These are phyloP conservation scores for Montipora foliosa DNA, from an alignment of 64 coral and sea anemone species.

Conservation along the genomic window DNA sequence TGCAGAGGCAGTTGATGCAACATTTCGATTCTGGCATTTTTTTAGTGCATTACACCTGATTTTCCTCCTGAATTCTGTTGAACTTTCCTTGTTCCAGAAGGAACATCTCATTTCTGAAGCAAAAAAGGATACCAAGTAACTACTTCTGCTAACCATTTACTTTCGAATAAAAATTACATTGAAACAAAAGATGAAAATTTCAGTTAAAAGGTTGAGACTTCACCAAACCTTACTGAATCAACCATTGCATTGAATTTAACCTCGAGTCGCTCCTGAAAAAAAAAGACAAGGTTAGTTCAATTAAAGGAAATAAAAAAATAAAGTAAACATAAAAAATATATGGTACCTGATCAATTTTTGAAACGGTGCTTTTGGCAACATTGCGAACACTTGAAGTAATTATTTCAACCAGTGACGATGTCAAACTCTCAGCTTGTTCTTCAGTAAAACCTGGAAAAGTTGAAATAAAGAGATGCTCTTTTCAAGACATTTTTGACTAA, in stretches of 20 bases:
- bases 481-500: too few species aligned
- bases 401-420: conserved; percentile 64
- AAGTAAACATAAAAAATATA: not conserved
- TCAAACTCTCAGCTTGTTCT: conserved; percentile 64
- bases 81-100: conserved; percentile 78
- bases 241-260: conserved; percentile 48
- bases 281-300: not conserved
- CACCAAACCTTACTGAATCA: conserved; percentile 60
- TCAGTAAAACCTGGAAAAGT: conserved; percentile 46
- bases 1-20: too few species aligned
- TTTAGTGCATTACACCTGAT: conserved; percentile 8
- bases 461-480: too few species aligned
- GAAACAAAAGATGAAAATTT: too few species aligned
- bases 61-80: conserved; percentile 67
- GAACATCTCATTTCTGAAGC: conserved; percentile 72
- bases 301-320: not conserved
- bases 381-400: conserved; percentile 44
- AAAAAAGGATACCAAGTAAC: not conserved
- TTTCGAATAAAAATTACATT: too few species aligned
- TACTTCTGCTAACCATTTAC: too few species aligned
- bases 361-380: conserved; percentile 45
- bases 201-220: not conserved
- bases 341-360: conserved; percentile 69
- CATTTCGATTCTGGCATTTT: too few species aligned
- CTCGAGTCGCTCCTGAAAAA: conserved; percentile 60